Percentiles rank a stretch among this genome's conserved stretches.
Evolutionary conservation across 2,888 invertebrate genomes (phyloP).

Genomic region (Agrochola litura): DNA sequence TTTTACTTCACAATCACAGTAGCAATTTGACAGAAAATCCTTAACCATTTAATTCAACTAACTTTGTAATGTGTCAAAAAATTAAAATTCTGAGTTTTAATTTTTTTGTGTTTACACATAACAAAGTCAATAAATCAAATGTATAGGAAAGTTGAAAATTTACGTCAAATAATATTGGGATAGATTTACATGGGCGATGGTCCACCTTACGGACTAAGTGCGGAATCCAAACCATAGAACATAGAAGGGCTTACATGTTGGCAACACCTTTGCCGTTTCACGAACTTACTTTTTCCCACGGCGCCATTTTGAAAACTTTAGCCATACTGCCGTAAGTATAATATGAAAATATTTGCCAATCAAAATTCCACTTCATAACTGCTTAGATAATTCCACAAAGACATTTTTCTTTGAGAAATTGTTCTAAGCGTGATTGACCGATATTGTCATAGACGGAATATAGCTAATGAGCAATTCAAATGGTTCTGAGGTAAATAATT

Average conservation of each 20-base stretch:
- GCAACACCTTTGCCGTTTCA: conserved; percentile 41
- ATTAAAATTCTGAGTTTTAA: conserved; percentile 27
- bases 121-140: conserved; percentile 48
- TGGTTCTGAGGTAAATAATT: background rate
- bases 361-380: conserved; percentile 27
- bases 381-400: conserved; percentile 21
- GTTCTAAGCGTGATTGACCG: conserved; percentile 11
- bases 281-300: background rate
- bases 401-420: conserved; percentile 21
- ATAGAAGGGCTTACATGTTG: conserved; percentile 8
- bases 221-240: too few relatives aligned
- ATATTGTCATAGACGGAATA: conserved; percentile 11
- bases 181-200: background rate
- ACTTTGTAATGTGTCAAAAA: conserved; percentile 38
- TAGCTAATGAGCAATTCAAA: background rate
- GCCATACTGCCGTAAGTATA: background rate
- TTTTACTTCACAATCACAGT: conserved; percentile 13
- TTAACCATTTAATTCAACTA: conserved; percentile 18
- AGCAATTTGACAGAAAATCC: background rate
- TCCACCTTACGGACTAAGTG: too few relatives aligned
- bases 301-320: conserved; percentile 16
- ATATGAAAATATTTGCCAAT: conserved; percentile 23
- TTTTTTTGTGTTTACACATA: conserved; percentile 42
- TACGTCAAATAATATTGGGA: conserved; percentile 21
- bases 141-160: conserved; percentile 22